Conservation (phyloP, 2,797 vertebrate genomes). For the Columba guinea region DNA sequence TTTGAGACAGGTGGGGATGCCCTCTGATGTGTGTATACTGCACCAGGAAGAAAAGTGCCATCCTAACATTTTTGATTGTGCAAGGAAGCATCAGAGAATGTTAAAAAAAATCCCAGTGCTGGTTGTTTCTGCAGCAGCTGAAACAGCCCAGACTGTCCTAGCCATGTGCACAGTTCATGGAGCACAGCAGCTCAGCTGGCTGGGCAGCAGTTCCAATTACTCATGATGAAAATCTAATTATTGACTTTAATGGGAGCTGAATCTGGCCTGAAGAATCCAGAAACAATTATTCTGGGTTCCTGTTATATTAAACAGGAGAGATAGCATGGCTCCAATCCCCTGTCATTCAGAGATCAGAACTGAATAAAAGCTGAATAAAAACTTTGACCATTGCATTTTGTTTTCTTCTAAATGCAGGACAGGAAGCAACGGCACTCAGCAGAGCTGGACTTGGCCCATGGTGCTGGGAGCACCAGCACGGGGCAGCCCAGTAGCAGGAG, state of each 20-base stretch:
- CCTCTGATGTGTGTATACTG: neutral
- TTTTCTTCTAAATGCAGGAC: neutral
- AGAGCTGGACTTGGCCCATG: neutral
- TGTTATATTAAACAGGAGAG: neutral
- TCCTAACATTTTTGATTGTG: neutral
- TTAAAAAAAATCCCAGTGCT: fast-evolving
- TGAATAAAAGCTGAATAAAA: neutral
- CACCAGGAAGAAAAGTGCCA: fast-evolving
- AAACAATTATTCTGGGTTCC: neutral
- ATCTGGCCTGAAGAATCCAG: conserved; percentile 6
- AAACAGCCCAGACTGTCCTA: neutral
- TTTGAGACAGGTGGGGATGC: neutral
- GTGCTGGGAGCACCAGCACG: fast-evolving
- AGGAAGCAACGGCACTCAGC: fast-evolving
- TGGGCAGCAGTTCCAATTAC: conserved; percentile 53
- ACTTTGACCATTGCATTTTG: neutral
- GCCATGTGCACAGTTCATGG: neutral
- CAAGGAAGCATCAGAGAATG: fast-evolving
- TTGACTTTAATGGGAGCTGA: conserved; percentile 38
- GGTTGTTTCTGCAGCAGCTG: neutral
- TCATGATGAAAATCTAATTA: conserved; percentile 53
- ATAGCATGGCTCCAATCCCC: neutral
- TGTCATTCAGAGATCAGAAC: neutral
- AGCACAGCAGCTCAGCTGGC: conserved; percentile 40
- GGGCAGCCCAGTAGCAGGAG: fast-evolving